Conservation (phyloP, 2,888 invertebrate genomes). For the Rhagium mordax region DNA sequence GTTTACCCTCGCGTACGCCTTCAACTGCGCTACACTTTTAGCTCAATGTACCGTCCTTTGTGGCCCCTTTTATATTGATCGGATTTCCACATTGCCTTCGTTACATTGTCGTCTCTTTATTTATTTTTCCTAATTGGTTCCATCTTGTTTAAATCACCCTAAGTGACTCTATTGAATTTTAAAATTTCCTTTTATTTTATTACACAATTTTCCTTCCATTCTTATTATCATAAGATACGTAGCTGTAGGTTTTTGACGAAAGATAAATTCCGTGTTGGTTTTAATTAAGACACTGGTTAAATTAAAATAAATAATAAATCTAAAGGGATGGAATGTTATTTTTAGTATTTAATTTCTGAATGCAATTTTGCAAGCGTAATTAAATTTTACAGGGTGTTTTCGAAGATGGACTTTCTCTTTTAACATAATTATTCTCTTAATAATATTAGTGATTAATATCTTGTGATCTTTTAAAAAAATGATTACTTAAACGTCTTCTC, state of each 20-base stretch:
- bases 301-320: conserved; percentile 14
- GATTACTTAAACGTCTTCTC: too few species aligned
- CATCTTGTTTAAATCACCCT: conserved; percentile 42
- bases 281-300: conserved; percentile 15
- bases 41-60: conserved; percentile 14
- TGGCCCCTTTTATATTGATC: conserved; percentile 29
- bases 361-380: neutral
- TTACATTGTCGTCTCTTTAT: conserved; percentile 38
- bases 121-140: conserved; percentile 42
- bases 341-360: neutral
- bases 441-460: too few species aligned
- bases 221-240: conserved; percentile 43
- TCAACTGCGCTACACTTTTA: conserved; percentile 18
- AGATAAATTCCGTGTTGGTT: neutral
- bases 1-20: conserved; percentile 13
- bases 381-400: neutral
- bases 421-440: too few species aligned
- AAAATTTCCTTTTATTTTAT: conserved; percentile 44
- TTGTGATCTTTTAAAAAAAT: too few species aligned
- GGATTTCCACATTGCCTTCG: conserved; percentile 28
- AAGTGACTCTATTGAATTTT: conserved; percentile 47
- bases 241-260: conserved; percentile 7
- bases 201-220: conserved; percentile 40
- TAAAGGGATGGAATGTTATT: neutral
- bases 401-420: too few species aligned